Evolutionary conservation across 2,113 vertebrate species (phyloP), one percentile per base, ranked within the genome.

Genomic region (Astatotilapia flaviijosephi): DNA sequence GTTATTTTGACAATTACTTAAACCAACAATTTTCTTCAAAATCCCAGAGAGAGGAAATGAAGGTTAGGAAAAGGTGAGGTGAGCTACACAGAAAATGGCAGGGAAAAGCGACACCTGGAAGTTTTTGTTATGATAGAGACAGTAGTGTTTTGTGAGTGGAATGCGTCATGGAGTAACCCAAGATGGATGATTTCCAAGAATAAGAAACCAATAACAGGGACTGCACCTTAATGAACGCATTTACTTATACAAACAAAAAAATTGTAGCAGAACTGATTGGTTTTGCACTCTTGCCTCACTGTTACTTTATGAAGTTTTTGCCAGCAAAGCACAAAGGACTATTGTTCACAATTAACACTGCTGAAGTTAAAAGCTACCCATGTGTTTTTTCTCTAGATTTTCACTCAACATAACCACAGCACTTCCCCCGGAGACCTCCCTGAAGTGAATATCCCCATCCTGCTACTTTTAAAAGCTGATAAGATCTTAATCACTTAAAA

Each of bases 401-500:
- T 65, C 17, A 55, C 53, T 88, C 45, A 82, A 37, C 82, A 81
- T 73, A 83, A 86, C 51, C 54, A 42, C 23, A 81, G 51, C 70
- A 88, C 84, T 93, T 93, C 92, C 93, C 70, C 26, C 88, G 73
- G 80, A 80, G 75, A 56, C 54, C n/a, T 75, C 86, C 84, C 79
- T 81, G 17, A 82, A 91, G 82, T 90, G 6, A 88, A 90, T 89
- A 82, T 88, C 85, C 62, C 23, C 88, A 93, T 92, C 90, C 93
- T 93, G 90, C 92, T 91, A 62, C 68, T 93, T 77, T 80, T 53
- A 62, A 11, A 42, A 77, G 58, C 49, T 2, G 83, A 95, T 93
- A 92, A 86, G 73, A 90, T 93, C 84, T 79, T 7, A 81, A 82
- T 79, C 75, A 23, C 83, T 85, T 87, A 54, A 6, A 79, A 58